Conservation (phyloP, 64 coral and sea anemone species). For the Pachyseris speciosa region DNA sequence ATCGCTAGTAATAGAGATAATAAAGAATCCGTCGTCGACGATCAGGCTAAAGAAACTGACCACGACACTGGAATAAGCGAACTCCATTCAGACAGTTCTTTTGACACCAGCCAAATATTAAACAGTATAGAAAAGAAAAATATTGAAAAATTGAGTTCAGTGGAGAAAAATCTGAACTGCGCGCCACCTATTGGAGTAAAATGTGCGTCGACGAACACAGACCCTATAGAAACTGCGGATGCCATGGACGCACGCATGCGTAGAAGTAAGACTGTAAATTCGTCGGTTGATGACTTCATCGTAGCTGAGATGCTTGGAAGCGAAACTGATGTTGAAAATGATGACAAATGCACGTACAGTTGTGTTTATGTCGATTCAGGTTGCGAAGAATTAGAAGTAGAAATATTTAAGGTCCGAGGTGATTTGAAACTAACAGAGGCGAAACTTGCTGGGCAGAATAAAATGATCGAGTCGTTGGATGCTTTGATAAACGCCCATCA, state of each 20-base stretch:
- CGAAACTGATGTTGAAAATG: conserved; percentile 17
- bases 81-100: conserved; percentile 68
- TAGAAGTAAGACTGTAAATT: background rate
- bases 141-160: background rate
- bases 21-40: background rate
- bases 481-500: background rate
- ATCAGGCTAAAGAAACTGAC: conserved; percentile 40
- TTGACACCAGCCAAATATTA: conserved; percentile 17
- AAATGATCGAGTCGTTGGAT: conserved; percentile 10
- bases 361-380: conserved; percentile 24
- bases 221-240: background rate
- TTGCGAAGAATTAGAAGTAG: background rate
- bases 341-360: background rate
- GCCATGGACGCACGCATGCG: background rate
- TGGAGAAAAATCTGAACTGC: background rate
- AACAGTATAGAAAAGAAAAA: background rate
- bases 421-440: conserved; percentile 43
- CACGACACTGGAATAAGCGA: conserved; percentile 72
- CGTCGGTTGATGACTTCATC: background rate
- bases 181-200: background rate
- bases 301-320: conserved; percentile 18
- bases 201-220: conserved; percentile 12
- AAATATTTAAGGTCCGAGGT: background rate
- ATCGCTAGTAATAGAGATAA: background rate
- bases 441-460: conserved; percentile 35